Evolutionary conservation across 2,888 invertebrate species (phyloP).

Genomic region (Pristionchus entomophagus): DNA sequence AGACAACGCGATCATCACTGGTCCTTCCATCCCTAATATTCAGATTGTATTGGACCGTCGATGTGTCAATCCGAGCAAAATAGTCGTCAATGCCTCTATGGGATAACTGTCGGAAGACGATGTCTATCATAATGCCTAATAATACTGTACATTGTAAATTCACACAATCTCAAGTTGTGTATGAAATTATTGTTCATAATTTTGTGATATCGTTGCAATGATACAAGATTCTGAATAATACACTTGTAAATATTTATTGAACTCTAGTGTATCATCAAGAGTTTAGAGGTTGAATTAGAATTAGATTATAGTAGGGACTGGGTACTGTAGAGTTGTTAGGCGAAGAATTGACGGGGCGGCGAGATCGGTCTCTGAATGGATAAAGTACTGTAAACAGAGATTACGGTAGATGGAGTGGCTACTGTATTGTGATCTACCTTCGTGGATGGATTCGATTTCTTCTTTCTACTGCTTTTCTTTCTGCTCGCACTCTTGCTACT

Average conservation of each 20-base stretch:
- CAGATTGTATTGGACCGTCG: neutral
- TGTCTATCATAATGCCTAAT: too few relatives aligned
- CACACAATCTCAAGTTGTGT: too few relatives aligned
- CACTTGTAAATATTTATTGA: constrained; percentile 41
- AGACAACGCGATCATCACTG: too few relatives aligned
- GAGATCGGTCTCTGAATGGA: neutral
- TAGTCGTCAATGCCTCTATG: neutral
- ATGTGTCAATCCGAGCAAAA: neutral
- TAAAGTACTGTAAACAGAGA: too few relatives aligned
- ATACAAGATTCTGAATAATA: too few relatives aligned
- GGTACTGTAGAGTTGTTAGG: neutral
- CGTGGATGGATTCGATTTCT: neutral
- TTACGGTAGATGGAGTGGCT: neutral
- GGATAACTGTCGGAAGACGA: too few relatives aligned
- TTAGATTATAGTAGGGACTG: neutral
- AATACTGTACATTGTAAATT: too few relatives aligned
- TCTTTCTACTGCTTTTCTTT: constrained; percentile 1
- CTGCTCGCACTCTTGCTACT: constrained; percentile 12
- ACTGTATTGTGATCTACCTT: neutral
- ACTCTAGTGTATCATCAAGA: neutral
- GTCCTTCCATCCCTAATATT: too few relatives aligned
- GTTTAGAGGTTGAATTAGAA: neutral
- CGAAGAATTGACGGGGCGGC: constrained; percentile 1
- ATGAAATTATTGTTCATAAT: too few relatives aligned
- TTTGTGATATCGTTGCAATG: too few relatives aligned